Evolutionary conservation across 2,113 vertebrate species (phyloP).

Genomic region (Calcarius ornatus): DNA sequence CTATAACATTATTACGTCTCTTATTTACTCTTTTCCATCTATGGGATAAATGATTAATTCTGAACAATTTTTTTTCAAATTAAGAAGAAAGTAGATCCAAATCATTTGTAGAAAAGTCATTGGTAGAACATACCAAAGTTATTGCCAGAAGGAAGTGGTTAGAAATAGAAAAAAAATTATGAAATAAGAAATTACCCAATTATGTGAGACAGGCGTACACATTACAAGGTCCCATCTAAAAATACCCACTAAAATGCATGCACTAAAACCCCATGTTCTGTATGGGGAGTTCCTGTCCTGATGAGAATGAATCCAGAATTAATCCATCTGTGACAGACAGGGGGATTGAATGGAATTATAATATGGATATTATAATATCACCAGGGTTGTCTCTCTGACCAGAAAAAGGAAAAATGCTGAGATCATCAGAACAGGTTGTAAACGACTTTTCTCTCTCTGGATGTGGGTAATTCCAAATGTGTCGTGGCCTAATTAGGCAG

Average conservation of each 20-base stretch:
- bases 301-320: background rate
- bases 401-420: background rate
- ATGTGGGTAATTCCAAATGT: background rate
- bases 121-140: background rate
- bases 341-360: background rate
- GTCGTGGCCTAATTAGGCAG: background rate
- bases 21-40: slow-evolving; percentile 37
- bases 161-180: background rate
- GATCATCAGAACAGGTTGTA: background rate
- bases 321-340: background rate
- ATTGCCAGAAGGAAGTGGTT: background rate
- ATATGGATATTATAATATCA: background rate
- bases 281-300: background rate
- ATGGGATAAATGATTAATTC: slow-evolving; percentile 18
- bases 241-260: background rate
- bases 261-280: background rate
- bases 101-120: background rate
- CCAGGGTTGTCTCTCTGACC: background rate
- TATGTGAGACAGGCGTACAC: background rate
- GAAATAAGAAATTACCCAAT: background rate
- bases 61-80: background rate
- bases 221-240: background rate
- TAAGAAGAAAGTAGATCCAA: background rate
- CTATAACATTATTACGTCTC: slow-evolving; percentile 43
- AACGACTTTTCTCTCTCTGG: background rate